Base-by-base conservation (phyloP, 1,140 invertebrate genomes). In the Daktulosphaira vitifoliae region DNA sequence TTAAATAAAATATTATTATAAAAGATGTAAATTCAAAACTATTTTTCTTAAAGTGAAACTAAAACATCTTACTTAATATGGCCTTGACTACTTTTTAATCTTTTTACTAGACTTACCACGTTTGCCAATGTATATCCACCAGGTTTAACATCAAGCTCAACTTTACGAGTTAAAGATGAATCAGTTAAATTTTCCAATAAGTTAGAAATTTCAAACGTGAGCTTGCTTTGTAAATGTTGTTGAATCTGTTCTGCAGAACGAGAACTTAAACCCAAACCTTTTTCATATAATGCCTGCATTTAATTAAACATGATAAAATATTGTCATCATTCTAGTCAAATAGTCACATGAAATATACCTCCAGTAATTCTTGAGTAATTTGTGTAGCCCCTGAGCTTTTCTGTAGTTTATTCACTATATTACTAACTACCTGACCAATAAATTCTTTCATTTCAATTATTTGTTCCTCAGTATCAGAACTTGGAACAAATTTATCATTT, bases 211-310 rank as follows among this genome's bases (percentile, higher is more conserved):
- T 80, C 74, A 1, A 79, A 75, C 0, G 81, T 86, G 72, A 86
- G 74, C 62, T 82, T 78, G 8, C 83, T 77, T 3, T 51, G 51
- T 2, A 86, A 71, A 56, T 76, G 76, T 54, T 82, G 78, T 70
- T 85, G 80, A 22, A 89, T 74, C 44, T 76, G 71, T 67, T 84
- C 79, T 0, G 81, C 83, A 37, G 76, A 74, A 25, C 72, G 71
- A 46, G 76, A 81, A 48, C 77, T 81, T 6, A 88, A 81, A 53
- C 80, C 80, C 4, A 89, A 67, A 1, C 85, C 85, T 71, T 82
- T 77, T n/a, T 78, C 72, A 25, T 81, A 74, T 29, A 86, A 69
- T 18, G 74, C 78, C 62, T 78, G 68, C 2, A 71, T 2, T 26
- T 11, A 42, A 18, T 16, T 16, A 38, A 11, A 44, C 7, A 56